These are phyloP conservation scores for Slavum lentiscoides DNA, from an alignment of 2,888 invertebrate species.

Conservation along the genomic window DNA sequence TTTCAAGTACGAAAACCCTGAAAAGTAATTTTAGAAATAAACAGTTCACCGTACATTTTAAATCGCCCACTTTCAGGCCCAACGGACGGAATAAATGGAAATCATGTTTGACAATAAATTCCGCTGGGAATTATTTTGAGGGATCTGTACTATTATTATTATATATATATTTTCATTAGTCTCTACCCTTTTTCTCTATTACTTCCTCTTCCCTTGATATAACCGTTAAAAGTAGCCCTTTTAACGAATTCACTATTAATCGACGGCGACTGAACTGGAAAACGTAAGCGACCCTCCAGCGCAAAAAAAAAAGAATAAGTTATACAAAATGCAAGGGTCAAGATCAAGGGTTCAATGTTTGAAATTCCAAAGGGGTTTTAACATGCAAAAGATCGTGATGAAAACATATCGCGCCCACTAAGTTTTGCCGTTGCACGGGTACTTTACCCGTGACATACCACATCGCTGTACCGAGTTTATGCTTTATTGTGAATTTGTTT, in stretches of 20 bases:
- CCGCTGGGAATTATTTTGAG: conserved; percentile 29
- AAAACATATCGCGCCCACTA: conserved; percentile 17
- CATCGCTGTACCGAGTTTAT: conserved; percentile 6
- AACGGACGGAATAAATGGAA: conserved; percentile 38
- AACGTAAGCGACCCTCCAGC: conserved; percentile 21
- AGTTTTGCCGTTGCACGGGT: neutral
- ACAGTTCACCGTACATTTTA: conserved; percentile 4
- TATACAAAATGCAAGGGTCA: conserved; percentile 16
- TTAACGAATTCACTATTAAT: conserved; percentile 23
- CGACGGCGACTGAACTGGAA: conserved; percentile 38
- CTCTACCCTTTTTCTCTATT: neutral
- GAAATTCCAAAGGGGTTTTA: conserved; percentile 34
- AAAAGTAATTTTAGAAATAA: conserved; percentile 39
- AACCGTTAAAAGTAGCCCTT: conserved; percentile 45
- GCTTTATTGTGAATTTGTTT: conserved; percentile 21
- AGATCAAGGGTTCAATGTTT: conserved; percentile 25
- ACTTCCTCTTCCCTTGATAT: conserved; percentile 2
- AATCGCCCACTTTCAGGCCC: conserved; percentile 22
- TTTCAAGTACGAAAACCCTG: neutral
- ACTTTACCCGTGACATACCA: conserved; percentile 4
- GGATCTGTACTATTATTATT: conserved; percentile 1
- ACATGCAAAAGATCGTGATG: conserved; percentile 39
- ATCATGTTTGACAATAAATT: conserved; percentile 36
- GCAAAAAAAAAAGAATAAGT: conserved; percentile 13
- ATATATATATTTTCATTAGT: conserved; percentile 19